Evolutionary conservation across 2,888 invertebrate species (phyloP).

Genomic region (Papilio gigon): DNA sequence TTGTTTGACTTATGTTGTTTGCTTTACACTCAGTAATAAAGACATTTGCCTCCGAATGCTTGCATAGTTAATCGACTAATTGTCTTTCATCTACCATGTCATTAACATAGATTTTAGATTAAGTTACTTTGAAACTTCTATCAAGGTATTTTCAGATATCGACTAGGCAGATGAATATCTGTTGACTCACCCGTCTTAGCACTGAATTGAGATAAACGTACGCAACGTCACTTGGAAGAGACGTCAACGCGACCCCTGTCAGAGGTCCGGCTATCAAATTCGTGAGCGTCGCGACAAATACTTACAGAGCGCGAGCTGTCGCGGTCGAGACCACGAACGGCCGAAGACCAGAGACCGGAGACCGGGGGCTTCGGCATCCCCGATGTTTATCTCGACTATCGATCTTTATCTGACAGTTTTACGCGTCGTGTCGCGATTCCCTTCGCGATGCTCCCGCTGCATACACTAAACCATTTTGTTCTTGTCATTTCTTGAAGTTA

Average conservation of each 20-base stretch:
- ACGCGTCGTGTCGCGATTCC: conserved; percentile 70
- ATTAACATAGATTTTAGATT: conserved; percentile 33
- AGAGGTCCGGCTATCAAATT: conserved; percentile 12
- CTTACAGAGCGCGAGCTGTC: conserved; percentile 4
- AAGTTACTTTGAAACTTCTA: neutral
- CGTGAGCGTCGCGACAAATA: conserved; percentile 30
- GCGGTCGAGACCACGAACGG: conserved; percentile 4
- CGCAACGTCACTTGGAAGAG: conserved; percentile 1
- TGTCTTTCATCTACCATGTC: conserved; percentile 8
- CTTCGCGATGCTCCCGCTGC: conserved; percentile 57
- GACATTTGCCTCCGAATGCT: conserved; percentile 3
- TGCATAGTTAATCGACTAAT: conserved; percentile 8
- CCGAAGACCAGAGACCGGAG: conserved; percentile 45
- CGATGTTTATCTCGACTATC: conserved; percentile 70
- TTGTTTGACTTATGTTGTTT: conserved; percentile 28
- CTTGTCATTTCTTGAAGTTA: conserved; percentile 44
- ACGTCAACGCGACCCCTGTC: conserved; percentile 18
- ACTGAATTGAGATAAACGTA: conserved; percentile 16
- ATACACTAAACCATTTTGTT: conserved; percentile 47
- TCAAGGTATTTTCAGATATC: neutral
- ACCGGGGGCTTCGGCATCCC: conserved; percentile 8
- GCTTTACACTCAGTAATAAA: conserved; percentile 12
- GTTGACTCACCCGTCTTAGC: conserved; percentile 12
- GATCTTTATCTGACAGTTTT: conserved; percentile 78
- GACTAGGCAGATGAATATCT: conserved; percentile 9